Evolutionary conservation across 2,797 vertebrate species (phyloP).

Genomic region (Poeciliopsis turneri): DNA sequence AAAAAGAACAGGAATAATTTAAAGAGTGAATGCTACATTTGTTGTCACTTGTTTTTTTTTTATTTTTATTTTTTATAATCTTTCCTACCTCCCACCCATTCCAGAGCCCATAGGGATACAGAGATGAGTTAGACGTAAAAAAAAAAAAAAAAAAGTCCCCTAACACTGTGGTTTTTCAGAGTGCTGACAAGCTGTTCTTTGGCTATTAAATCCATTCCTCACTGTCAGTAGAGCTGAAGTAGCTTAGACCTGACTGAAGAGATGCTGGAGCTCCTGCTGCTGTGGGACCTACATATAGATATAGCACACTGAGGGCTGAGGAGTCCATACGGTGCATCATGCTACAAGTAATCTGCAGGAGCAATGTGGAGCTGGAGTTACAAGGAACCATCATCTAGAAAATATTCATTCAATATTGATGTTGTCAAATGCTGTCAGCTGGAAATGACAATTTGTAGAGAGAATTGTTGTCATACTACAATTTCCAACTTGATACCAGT

Average conservation of each 20-base stretch:
- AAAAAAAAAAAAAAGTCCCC: slow-evolving; percentile 49
- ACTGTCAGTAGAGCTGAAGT: slow-evolving; percentile 73
- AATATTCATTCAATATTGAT: slow-evolving; percentile 5
- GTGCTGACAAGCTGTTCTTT: slow-evolving; percentile 80
- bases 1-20: background rate
- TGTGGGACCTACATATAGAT: slow-evolving; percentile 53
- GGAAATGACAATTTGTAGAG: background rate
- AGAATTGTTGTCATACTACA: background rate
- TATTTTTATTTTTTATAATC: slow-evolving; percentile 41
- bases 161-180: slow-evolving; percentile 71
- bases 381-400: slow-evolving; percentile 3
- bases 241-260: slow-evolving; percentile 73
- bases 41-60: slow-evolving; percentile 53
- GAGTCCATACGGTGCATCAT: slow-evolving; percentile 39
- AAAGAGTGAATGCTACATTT: slow-evolving; percentile 34
- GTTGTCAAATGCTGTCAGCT: background rate
- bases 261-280: slow-evolving; percentile 57
- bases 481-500: background rate
- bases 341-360: slow-evolving; percentile 39
- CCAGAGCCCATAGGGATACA: slow-evolving; percentile 54
- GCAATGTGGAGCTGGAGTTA: slow-evolving; percentile 2
- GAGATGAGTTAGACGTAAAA: slow-evolving; percentile 50
- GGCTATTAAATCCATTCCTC: slow-evolving; percentile 83
- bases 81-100: slow-evolving; percentile 56
- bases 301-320: slow-evolving; percentile 27